Base-by-base conservation (phyloP, 2,888 invertebrate species). In the Melinaea marsaeus region DNA sequence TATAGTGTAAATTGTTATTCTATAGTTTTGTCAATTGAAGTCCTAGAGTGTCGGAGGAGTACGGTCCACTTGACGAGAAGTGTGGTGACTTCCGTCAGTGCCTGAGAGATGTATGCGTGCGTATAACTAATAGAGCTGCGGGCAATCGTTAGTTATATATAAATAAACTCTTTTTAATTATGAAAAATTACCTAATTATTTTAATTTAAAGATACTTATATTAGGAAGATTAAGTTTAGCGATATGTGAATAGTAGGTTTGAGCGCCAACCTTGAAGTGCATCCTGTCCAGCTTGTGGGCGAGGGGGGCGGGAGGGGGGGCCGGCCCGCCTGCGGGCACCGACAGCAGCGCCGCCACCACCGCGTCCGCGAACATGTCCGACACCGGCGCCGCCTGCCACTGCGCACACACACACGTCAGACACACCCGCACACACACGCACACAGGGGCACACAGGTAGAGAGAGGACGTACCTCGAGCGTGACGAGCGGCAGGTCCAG, bases 341-440 rank as follows among this genome's bases (percentile, higher is more conserved):
- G 96, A 95, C 74, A 99, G 91, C 48, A 98, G 92, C 55, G 95
- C 97, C 0, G 97, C 96, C 61, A 98, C 92, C 37, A 98, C 95
- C 37, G 99, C 96, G 90, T 99, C 99, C 37, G 99, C 99, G 86
- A 95, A 99, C 98, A 99, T 99, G 86, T 99, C 99, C 78, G 97
- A 95, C 56, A 98, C 95, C 0, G 99, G 98, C 79, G 95, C 96
- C 6, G 98, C 97, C 55, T 94, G 92, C 99, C 99, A 99, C 93
- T 95, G 86, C 62, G 22, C 74, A 70, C 61, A 37, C 34, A 55
- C 11, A 61, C 37, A 47, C 6, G 13, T 51, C 42, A 22, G 47
- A 34, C 22, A 2, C 34, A 3, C 13, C 13, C 69, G 62, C 71
- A 94, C n/a, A n/a, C 22, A 22, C 22, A 7, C 13, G 13, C 6